These are phyloP conservation scores for Sphaeridia pumilis DNA, from an alignment of 2,888 invertebrate genomes.

Conservation along the genomic window DNA sequence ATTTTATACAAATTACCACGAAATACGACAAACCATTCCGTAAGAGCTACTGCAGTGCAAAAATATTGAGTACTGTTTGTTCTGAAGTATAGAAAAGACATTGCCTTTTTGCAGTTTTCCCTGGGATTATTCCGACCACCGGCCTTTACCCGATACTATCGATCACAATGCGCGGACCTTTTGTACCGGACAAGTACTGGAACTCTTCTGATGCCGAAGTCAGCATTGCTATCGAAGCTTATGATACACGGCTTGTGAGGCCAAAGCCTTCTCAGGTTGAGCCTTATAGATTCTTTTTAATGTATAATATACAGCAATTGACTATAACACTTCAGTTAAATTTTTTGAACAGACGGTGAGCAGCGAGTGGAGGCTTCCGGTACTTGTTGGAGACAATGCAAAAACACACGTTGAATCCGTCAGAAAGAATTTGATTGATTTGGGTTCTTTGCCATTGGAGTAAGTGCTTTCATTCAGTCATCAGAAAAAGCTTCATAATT, in stretches of 20 bases:
- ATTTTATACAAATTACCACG: conserved; percentile 9
- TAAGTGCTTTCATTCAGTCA: too few species aligned
- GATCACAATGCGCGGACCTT: conserved; percentile 49
- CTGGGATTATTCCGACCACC: conserved; percentile 13
- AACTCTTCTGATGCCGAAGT: conserved; percentile 25
- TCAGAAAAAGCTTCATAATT: background rate
- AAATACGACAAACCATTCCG: conserved; percentile 11
- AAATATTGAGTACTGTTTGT: too few species aligned
- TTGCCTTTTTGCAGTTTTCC: conserved; percentile 20
- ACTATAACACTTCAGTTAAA: background rate
- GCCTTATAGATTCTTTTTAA: too few species aligned
- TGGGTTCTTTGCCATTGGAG: conserved; percentile 22
- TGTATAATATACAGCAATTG: too few species aligned
- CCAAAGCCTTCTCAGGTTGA: background rate
- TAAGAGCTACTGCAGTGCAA: background rate
- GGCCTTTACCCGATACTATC: conserved; percentile 39
- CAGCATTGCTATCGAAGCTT: conserved; percentile 6
- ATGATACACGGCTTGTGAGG: background rate
- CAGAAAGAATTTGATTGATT: conserved; percentile 20
- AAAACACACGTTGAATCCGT: background rate
- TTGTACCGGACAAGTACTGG: conserved; percentile 46
- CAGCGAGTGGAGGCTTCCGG: conserved; percentile 13
- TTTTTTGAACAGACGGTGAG: conserved; percentile 9
- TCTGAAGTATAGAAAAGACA: background rate
- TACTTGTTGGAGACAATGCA: conserved; percentile 1